Conservation (phyloP, 2,888 invertebrate genomes). For the Trichopria drosophilae region DNA sequence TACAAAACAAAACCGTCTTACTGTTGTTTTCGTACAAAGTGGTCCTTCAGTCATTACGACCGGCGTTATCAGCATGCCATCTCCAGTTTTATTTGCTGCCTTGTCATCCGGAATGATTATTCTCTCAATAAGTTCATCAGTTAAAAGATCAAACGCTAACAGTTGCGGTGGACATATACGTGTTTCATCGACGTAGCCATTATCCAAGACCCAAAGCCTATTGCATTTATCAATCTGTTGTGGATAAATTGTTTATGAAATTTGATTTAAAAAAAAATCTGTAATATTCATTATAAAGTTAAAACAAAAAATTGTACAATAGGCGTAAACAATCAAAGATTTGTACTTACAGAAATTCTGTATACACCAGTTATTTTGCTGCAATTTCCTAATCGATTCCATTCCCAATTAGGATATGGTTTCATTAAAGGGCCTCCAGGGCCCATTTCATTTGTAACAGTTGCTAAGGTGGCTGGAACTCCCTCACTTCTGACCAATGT, state of each 20-base stretch:
- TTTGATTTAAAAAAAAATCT: no score
- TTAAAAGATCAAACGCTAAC: conserved; percentile 69
- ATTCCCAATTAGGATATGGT: neutral
- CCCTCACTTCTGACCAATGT: no score
- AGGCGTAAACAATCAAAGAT: no score
- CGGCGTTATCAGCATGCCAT: conserved; percentile 40
- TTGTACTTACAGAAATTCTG: neutral
- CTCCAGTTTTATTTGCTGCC: conserved; percentile 31
- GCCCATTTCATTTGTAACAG: neutral
- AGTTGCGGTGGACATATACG: conserved; percentile 72
- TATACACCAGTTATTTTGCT: neutral
- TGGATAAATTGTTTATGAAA: no score
- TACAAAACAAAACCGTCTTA: conserved; percentile 34
- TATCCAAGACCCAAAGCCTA: conserved; percentile 72
- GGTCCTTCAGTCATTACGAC: conserved; percentile 33
- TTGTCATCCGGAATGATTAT: conserved; percentile 33
- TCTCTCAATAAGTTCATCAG: conserved; percentile 47
- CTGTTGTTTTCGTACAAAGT: conserved; percentile 25
- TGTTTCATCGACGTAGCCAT: conserved; percentile 64
- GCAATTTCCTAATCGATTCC: neutral
- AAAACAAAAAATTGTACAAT: no score
- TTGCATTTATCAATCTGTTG: conserved; percentile 70
- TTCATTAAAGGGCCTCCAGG: neutral
- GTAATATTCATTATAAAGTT: no score
- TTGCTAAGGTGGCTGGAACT: neutral